Evolutionary conservation across 2,113 vertebrate species (phyloP).

Genomic region (Merops nubicus): DNA sequence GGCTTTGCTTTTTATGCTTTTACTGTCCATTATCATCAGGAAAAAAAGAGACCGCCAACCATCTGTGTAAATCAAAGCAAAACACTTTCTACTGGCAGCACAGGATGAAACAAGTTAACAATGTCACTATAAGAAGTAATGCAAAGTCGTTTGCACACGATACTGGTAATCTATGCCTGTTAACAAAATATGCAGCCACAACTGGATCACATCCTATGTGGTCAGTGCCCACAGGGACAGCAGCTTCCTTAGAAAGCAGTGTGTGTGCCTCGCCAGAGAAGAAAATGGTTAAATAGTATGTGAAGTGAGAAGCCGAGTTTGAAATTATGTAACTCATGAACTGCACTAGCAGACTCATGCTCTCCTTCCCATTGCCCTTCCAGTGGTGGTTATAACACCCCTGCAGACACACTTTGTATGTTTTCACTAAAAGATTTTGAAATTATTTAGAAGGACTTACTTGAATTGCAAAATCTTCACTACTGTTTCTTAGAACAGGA

Average conservation of each 20-base stretch:
- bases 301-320: background rate
- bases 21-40: background rate
- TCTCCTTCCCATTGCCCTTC: background rate
- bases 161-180: background rate
- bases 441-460: background rate
- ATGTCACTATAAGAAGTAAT: background rate
- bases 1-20: background rate
- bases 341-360: background rate
- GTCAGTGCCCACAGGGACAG: background rate
- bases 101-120: background rate
- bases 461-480: background rate
- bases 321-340: background rate
- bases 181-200: background rate
- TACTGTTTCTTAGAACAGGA: background rate
- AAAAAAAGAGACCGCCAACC: background rate
- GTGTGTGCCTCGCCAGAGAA: background rate
- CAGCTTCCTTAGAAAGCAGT: background rate
- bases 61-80: background rate
- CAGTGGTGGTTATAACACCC: background rate
- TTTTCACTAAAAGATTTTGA: background rate
- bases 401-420: fast-evolving
- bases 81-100: background rate
- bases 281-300: background rate
- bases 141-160: background rate
- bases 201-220: background rate